A percentile compares a stretch with the other conserved stretches of the same genome.
Conservation (phyloP, 2,888 invertebrate genomes). For the Argyresthia albistria region DNA sequence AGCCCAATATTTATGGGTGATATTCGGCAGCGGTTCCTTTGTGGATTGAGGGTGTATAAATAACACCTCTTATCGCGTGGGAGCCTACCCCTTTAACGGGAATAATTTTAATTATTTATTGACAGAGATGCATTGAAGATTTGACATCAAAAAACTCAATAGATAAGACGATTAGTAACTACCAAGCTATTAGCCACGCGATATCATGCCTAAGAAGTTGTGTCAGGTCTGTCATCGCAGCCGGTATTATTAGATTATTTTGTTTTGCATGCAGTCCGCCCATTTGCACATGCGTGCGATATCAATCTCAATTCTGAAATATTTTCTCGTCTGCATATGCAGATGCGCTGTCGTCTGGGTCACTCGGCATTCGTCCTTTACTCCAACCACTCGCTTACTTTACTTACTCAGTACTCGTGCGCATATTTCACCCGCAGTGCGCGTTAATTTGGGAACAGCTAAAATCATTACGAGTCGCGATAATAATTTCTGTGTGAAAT, state of each 20-base stretch:
- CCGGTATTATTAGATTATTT: constrained; percentile 23
- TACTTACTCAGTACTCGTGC: constrained; percentile 2
- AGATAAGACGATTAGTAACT: not conserved
- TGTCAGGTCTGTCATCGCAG: not conserved
- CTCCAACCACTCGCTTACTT: constrained; percentile 4
- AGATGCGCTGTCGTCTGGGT: constrained; percentile 16
- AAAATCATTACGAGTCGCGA: constrained; percentile 13
- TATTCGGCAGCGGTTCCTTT: constrained; percentile 73
- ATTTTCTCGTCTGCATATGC: constrained; percentile 56
- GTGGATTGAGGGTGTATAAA: constrained; percentile 70
- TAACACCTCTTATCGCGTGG: constrained; percentile 72
- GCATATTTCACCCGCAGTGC: constrained; percentile 8
- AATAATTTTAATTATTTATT: constrained; percentile 70
- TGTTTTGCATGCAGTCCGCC: constrained; percentile 66
- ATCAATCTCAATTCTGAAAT: constrained; percentile 71
- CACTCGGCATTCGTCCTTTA: not conserved
- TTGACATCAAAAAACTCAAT: no score
- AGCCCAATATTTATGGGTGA: constrained; percentile 73
- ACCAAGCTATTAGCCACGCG: not conserved
- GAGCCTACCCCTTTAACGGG: constrained; percentile 66
- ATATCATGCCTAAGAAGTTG: not conserved
- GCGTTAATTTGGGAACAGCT: constrained; percentile 13
- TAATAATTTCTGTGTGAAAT: constrained; percentile 15
- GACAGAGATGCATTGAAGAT: constrained; percentile 17
- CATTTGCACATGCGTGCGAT: constrained; percentile 71